Conservation (phyloP, 2,888 invertebrate genomes). For the Allygus modestus region DNA sequence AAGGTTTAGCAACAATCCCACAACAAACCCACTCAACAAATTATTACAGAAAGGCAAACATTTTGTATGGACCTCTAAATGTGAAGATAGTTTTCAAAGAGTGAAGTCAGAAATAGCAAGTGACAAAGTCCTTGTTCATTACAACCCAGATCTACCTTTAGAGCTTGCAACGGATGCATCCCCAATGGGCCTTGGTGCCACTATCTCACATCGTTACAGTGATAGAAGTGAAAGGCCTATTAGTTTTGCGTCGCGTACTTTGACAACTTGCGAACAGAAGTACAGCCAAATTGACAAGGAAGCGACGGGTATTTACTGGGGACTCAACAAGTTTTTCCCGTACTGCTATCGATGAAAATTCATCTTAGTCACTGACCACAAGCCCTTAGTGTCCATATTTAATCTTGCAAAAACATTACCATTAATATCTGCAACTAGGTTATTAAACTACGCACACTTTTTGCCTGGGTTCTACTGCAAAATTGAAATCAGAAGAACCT, state of each 20-base stretch:
- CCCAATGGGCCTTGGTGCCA: conserved; percentile 19
- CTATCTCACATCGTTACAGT: conserved; percentile 23
- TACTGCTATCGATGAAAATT: conserved; percentile 24
- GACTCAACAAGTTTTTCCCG: conserved; percentile 13
- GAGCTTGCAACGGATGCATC: conserved; percentile 42
- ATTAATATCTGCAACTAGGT: conserved; percentile 1
- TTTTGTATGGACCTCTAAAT: conserved; percentile 35
- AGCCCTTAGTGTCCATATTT: conserved; percentile 29
- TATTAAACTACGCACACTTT: conserved; percentile 38
- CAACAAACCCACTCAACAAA: conserved; percentile 14
- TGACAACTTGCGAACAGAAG: conserved; percentile 46
- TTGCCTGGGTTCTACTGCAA: conserved; percentile 6
- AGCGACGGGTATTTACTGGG: conserved; percentile 42
- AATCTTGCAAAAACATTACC: conserved; percentile 16
- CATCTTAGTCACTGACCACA: conserved; percentile 11
- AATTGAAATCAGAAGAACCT: conserved; percentile 1
- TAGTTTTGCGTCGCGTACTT: conserved; percentile 42
- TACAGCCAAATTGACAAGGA: conserved; percentile 44
- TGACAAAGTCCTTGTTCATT: conserved; percentile 50
- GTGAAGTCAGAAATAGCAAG: conserved; percentile 35
- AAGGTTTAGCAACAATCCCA: conserved; percentile 41
- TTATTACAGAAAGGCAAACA: conserved; percentile 2
- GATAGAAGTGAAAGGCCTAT: conserved; percentile 50
- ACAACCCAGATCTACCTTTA: conserved; percentile 31
- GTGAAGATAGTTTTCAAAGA: conserved; percentile 27